Conservation (phyloP, 2,113 vertebrate genomes). For the Lucifuga dentata region DNA sequence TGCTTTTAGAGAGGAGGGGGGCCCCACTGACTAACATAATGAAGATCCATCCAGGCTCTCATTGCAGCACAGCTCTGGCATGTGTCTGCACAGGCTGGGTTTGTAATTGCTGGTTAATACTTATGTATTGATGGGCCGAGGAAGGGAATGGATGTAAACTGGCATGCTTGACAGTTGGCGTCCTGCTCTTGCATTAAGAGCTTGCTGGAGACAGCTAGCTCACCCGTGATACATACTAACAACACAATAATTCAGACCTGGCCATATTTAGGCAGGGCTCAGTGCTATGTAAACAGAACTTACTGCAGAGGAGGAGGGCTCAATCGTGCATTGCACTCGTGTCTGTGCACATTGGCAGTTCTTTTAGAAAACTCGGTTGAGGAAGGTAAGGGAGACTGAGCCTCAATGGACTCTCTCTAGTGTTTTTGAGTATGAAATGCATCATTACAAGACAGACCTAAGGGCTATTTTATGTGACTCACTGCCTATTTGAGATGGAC, state of each 20-base stretch:
- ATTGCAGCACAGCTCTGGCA: slow-evolving; percentile 39
- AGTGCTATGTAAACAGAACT: slow-evolving; percentile 80
- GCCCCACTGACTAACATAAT: slow-evolving; percentile 11
- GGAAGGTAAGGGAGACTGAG: slow-evolving; percentile 26
- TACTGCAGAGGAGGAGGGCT: slow-evolving; percentile 58
- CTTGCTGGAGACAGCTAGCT: slow-evolving; percentile 33
- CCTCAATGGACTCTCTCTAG: neutral
- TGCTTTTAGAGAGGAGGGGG: slow-evolving; percentile 54
- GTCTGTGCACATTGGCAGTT: slow-evolving; percentile 67
- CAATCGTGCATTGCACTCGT: slow-evolving; percentile 54
- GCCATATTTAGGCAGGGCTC: slow-evolving; percentile 82
- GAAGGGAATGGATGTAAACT: slow-evolving; percentile 58
- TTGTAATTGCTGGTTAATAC: slow-evolving; percentile 54
- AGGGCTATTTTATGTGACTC: slow-evolving; percentile 4
- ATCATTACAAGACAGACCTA: neutral
- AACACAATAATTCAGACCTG: slow-evolving; percentile 69
- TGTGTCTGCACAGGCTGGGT: slow-evolving; percentile 40
- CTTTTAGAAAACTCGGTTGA: slow-evolving; percentile 30
- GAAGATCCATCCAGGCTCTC: slow-evolving; percentile 28
- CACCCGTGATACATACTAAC: slow-evolving; percentile 39
- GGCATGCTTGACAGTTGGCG: neutral
- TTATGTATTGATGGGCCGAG: slow-evolving; percentile 45
- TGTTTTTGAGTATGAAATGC: slow-evolving; percentile 12
- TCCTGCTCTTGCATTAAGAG: slow-evolving; percentile 40
- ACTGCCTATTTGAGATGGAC: slow-evolving; percentile 47